Evolutionary conservation across 1,140 invertebrate species (phyloP).

Genomic region (Chironomus striatipennis): DNA sequence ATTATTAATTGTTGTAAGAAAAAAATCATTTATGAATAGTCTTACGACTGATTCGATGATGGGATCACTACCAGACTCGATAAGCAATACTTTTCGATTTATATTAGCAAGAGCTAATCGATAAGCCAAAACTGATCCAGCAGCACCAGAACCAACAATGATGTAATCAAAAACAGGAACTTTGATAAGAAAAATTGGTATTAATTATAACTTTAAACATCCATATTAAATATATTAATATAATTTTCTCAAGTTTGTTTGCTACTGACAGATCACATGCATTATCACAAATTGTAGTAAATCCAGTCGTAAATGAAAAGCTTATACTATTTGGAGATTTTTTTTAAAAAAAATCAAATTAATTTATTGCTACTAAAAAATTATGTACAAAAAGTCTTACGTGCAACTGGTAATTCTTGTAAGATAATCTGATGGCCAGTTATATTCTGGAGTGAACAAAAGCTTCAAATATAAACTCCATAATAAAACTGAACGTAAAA

Average conservation of each 20-base stretch:
- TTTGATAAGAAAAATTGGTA: not conserved
- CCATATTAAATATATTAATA: too few relatives aligned
- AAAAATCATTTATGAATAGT: not conserved
- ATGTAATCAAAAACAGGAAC: slow-evolving; percentile 69
- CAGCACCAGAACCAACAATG: slow-evolving; percentile 73
- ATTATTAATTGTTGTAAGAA: not conserved
- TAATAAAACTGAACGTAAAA: too few relatives aligned
- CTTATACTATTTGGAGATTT: too few relatives aligned
- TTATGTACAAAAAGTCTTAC: too few relatives aligned
- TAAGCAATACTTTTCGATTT: slow-evolving; percentile 63
- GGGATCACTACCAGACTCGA: slow-evolving; percentile 69
- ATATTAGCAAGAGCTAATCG: slow-evolving; percentile 60
- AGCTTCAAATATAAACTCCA: too few relatives aligned
- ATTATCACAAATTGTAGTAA: not conserved
- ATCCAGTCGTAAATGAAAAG: too few relatives aligned
- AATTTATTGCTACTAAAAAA: too few relatives aligned
- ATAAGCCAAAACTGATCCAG: slow-evolving; percentile 78
- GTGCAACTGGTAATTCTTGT: too few relatives aligned
- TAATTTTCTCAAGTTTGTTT: not conserved
- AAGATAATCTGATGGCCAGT: too few relatives aligned
- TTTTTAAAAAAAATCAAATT: too few relatives aligned
- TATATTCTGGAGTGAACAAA: too few relatives aligned
- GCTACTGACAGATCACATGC: not conserved
- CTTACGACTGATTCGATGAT: not conserved
- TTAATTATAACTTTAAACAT: too few relatives aligned